These are phyloP conservation scores for Peromyscus polionotus DNA, from an alignment of 2,113 vertebrate species.

Conservation along the genomic window DNA sequence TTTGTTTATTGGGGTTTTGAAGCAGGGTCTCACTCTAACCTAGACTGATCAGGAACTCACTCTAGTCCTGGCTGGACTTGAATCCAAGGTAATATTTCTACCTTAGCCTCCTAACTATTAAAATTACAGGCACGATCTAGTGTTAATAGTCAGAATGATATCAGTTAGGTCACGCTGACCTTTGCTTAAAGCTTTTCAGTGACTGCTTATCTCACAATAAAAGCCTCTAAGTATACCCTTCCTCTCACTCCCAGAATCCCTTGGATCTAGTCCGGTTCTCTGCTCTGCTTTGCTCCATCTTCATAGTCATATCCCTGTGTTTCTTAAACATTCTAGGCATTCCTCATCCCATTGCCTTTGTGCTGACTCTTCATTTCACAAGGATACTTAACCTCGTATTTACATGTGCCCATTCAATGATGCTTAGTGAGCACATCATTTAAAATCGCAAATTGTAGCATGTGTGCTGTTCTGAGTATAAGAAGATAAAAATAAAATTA, in stretches of 20 bases:
- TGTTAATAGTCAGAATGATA: background rate
- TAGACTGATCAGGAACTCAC: background rate
- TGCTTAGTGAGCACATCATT: background rate
- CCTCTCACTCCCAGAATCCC: background rate
- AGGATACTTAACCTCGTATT: background rate
- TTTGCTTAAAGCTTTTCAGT: background rate
- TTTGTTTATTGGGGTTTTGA: background rate
- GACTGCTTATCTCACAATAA: background rate
- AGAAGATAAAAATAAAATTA: background rate
- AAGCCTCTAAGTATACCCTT: background rate
- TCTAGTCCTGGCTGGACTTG: background rate
- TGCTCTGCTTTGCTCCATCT: background rate
- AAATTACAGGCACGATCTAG: too few relatives aligned
- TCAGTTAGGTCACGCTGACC: background rate
- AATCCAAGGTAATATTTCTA: background rate
- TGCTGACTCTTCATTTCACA: background rate
- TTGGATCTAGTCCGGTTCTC: background rate
- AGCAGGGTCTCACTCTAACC: too few relatives aligned
- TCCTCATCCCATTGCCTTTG: background rate
- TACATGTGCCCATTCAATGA: background rate
- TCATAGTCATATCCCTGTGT: background rate
- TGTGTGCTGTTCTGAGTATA: background rate
- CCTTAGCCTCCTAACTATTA: background rate
- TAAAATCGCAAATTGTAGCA: background rate
- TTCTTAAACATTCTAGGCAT: background rate